Conservation (phyloP, 2,888 invertebrate species). For the Diarsia mendica region DNA sequence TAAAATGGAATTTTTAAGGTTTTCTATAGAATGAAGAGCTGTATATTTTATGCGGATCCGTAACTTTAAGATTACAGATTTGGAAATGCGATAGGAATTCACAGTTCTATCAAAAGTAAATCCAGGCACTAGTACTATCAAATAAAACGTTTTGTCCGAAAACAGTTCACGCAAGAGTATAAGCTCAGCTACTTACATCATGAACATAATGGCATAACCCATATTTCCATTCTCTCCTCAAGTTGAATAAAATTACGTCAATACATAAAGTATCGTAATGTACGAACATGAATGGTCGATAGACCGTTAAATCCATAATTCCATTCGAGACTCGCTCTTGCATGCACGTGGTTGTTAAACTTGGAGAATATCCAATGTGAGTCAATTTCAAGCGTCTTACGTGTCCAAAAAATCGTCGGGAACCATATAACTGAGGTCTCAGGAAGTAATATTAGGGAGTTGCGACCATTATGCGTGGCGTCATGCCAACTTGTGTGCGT, state of each 20-base stretch:
- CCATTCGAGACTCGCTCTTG: slow-evolving; percentile 35
- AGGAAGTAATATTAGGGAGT: slow-evolving; percentile 80
- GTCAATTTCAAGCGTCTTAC: slow-evolving; percentile 54
- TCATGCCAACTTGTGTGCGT: slow-evolving; percentile 73
- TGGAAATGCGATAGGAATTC: neutral
- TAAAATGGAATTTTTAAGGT: neutral
- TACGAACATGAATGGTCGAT: slow-evolving; percentile 15
- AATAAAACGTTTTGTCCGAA: slow-evolving; percentile 5
- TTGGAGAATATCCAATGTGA: slow-evolving; percentile 66
- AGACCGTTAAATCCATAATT: slow-evolving; percentile 50
- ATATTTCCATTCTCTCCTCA: slow-evolving; percentile 1
- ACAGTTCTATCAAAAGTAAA: neutral
- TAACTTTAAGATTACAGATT: neutral
- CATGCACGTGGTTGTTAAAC: slow-evolving; percentile 58
- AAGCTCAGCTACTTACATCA: neutral
- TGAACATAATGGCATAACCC: slow-evolving; percentile 4
- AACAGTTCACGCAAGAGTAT: neutral
- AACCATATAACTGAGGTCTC: slow-evolving; percentile 55
- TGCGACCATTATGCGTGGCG: slow-evolving; percentile 80
- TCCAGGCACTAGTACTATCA: neutral
- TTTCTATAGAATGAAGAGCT: neutral
- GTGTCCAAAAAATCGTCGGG: slow-evolving; percentile 56
- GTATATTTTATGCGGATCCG: neutral
- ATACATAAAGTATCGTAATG: slow-evolving; percentile 11
- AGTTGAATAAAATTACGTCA: slow-evolving; percentile 31